Conservation (phyloP, 2,888 invertebrate genomes). For the Stenolophus ochropezus region DNA sequence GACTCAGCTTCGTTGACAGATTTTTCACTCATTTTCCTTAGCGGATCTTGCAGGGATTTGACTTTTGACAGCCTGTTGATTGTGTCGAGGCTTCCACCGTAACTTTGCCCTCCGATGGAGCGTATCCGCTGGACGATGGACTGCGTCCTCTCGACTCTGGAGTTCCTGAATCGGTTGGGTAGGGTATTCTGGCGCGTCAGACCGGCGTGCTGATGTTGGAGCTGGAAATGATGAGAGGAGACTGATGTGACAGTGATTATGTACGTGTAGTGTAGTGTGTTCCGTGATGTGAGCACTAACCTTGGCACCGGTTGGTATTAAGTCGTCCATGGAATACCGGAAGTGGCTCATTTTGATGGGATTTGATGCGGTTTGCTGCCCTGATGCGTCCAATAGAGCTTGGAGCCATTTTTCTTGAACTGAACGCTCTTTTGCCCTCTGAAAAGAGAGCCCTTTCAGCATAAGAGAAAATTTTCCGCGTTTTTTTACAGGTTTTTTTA, state of each 20-base stretch:
- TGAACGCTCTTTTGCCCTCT: conserved; percentile 73
- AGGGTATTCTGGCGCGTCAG: conserved; percentile 63
- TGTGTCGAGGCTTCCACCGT: conserved; percentile 67
- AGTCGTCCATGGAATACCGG: conserved; percentile 71
- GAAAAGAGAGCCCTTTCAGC: conserved; percentile 60
- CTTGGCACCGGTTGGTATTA: conserved; percentile 63
- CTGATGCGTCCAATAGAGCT: conserved; percentile 73
- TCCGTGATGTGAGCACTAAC: conserved; percentile 55
- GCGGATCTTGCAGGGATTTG: conserved; percentile 9
- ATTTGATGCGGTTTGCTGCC: conserved; percentile 66
- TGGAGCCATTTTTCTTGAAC: conserved; percentile 76
- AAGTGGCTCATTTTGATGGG: conserved; percentile 69
- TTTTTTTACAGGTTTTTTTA: neutral
- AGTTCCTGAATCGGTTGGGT: conserved; percentile 56
- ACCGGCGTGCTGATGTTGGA: conserved; percentile 18
- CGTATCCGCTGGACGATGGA: conserved; percentile 68
- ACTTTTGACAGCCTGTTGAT: conserved; percentile 62
- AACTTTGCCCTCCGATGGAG: conserved; percentile 68
- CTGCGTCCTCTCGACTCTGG: conserved; percentile 58
- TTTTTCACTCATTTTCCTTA: conserved; percentile 45
- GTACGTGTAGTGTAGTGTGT: conserved; percentile 19
- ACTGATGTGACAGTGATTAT: conserved; percentile 55
- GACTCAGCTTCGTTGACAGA: conserved; percentile 29
- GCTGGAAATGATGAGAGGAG: conserved; percentile 37
- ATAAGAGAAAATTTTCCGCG: neutral